These are phyloP conservation scores for Sicus ferrugineus DNA, from an alignment of 2,888 invertebrate species.

Conservation along the genomic window DNA sequence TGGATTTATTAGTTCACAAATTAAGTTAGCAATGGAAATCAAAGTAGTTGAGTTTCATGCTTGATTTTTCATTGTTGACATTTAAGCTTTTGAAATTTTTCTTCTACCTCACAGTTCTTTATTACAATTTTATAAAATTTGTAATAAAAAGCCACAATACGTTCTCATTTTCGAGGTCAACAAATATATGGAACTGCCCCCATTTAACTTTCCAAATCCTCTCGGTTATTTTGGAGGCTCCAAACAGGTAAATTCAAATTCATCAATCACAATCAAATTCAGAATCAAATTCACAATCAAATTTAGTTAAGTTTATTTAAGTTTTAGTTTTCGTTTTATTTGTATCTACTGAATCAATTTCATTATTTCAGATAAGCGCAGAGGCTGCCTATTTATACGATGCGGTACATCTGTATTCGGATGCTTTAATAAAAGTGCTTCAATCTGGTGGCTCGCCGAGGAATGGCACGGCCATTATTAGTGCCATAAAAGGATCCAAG, in stretches of 20 bases:
- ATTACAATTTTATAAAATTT: no score
- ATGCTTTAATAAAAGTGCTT: slow-evolving; percentile 78
- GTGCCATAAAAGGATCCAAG: slow-evolving; percentile 77
- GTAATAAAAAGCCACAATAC: background rate
- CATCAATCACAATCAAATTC: no score
- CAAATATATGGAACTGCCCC: slow-evolving; percentile 81
- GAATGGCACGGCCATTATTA: slow-evolving; percentile 85
- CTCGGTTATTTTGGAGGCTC: slow-evolving; percentile 75
- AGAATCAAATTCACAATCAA: no score
- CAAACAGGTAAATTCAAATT: slow-evolving; percentile 69
- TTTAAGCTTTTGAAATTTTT: no score
- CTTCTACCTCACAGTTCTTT: background rate
- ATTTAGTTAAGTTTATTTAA: no score
- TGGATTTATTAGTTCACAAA: no score
- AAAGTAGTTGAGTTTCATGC: no score
- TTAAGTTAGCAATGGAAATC: no score
- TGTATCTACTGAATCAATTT: background rate
- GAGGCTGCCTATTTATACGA: slow-evolving; percentile 94
- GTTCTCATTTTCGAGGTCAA: slow-evolving; percentile 71
- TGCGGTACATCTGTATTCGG: slow-evolving; percentile 90
- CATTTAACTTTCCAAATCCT: slow-evolving; percentile 88
- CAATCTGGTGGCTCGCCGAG: slow-evolving; percentile 73
- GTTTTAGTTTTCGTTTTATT: background rate
- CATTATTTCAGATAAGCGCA: slow-evolving; percentile 74
- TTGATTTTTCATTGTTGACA: no score